phyloP scores from a whole-genome alignment of 2,888 invertebrate genomes.

The Halictus ligatus region DNA sequence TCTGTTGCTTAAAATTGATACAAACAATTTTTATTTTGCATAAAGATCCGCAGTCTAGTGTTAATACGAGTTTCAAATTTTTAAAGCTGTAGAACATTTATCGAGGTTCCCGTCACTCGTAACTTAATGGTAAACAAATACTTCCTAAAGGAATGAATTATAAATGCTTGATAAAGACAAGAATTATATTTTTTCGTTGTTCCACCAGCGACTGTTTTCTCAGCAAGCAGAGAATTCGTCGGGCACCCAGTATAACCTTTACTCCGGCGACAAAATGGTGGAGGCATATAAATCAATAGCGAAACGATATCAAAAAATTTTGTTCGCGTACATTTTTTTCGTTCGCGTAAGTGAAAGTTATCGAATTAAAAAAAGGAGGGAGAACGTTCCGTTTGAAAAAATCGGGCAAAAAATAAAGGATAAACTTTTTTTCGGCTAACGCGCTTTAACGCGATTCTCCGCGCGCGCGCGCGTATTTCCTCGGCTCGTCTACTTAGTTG shows the following conservation, averaged over 20 bases:
- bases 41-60: neutral
- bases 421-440: constrained; percentile 14
- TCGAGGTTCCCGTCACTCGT: neutral
- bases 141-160: neutral
- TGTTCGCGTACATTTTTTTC: constrained; percentile 18
- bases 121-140: neutral
- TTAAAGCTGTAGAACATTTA: neutral
- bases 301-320: constrained; percentile 36
- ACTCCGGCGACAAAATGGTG: constrained; percentile 31
- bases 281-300: constrained; percentile 27
- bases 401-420: neutral
- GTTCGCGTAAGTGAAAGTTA: constrained; percentile 44
- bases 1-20: neutral
- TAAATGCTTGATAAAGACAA: too few species aligned
- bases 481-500: constrained; percentile 24
- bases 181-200: neutral
- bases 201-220: neutral
- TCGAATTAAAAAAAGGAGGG: constrained; percentile 32
- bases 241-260: constrained; percentile 16
- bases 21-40: neutral
- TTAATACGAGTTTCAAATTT: neutral
- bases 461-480: neutral
- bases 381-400: constrained; percentile 3
- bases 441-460: neutral
- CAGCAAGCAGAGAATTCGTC: neutral